phyloP scores from a whole-genome alignment of 2,888 invertebrate species.

The Phengaris arion region DNA sequence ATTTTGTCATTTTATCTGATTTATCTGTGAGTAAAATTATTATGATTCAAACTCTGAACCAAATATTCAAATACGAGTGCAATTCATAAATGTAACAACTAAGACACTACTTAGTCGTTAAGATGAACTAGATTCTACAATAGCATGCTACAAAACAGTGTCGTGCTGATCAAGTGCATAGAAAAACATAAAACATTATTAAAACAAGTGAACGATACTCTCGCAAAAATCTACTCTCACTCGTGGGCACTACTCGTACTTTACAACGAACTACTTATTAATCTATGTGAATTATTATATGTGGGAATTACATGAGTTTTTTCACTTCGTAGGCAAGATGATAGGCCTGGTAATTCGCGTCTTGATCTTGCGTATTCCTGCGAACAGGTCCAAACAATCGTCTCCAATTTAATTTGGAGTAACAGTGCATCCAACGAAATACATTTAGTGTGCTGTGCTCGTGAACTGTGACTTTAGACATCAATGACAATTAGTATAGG shows the following conservation, averaged over 20 bases:
- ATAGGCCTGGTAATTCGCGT: slow-evolving; percentile 97
- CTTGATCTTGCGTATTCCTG: slow-evolving; percentile 92
- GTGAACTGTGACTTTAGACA: slow-evolving; percentile 37
- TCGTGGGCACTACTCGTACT: slow-evolving; percentile 24
- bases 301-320: slow-evolving; percentile 96
- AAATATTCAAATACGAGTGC: slow-evolving; percentile 6
- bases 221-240: background rate
- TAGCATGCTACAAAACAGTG: slow-evolving; percentile 31
- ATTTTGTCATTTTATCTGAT: background rate
- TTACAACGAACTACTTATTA: slow-evolving; percentile 37
- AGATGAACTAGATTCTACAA: slow-evolving; percentile 8
- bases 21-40: background rate
- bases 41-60: slow-evolving; percentile 3
- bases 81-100: background rate
- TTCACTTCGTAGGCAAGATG: slow-evolving; percentile 99
- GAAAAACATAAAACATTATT: slow-evolving; percentile 22
- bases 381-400: slow-evolving; percentile 85
- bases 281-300: slow-evolving; percentile 68
- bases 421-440: slow-evolving; percentile 41
- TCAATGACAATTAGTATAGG: background rate
- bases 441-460: slow-evolving; percentile 42
- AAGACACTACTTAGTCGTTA: background rate
- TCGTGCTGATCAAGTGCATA: slow-evolving; percentile 36
- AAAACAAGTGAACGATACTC: background rate
- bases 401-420: slow-evolving; percentile 55